These are phyloP conservation scores for Lasaia peninsularis DNA, from an alignment of 1,140 invertebrate genomes.

Conservation along the genomic window DNA sequence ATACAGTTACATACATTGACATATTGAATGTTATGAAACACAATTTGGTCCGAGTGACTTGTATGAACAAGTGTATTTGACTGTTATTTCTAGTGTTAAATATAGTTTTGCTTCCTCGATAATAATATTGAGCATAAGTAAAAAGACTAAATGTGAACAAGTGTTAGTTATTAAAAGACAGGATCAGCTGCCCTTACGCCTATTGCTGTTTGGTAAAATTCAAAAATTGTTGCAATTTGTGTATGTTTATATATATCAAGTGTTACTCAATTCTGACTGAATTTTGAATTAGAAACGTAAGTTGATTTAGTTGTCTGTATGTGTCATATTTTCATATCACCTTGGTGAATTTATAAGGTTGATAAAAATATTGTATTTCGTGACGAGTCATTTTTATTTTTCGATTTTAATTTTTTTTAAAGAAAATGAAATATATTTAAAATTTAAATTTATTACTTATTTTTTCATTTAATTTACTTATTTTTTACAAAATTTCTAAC, in stretches of 20 bases:
- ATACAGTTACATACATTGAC: too few species aligned
- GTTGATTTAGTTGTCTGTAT: neutral
- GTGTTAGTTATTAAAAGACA: conserved; percentile 19
- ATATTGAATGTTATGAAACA: neutral
- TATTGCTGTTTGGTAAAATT: neutral
- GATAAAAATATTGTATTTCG: neutral
- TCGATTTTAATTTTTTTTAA: neutral
- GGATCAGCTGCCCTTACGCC: neutral
- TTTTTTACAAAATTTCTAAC: too few species aligned
- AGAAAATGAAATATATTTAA: too few species aligned
- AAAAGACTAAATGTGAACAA: conserved; percentile 62
- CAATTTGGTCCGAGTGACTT: conserved; percentile 7
- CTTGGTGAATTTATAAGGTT: neutral
- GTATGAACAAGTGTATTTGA: conserved; percentile 1
- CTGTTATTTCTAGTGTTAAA: conserved; percentile 8
- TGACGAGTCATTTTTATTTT: neutral
- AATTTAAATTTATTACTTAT: too few species aligned
- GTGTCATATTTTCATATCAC: conserved; percentile 4
- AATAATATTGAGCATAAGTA: neutral
- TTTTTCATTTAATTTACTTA: too few species aligned
- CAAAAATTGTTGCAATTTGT: neutral
- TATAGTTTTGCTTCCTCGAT: conserved; percentile 2
- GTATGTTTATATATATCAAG: neutral
- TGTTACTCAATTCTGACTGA: neutral
- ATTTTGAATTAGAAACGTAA: neutral